Percentiles rank a stretch among this genome's conserved stretches.
These are phyloP conservation scores for Suricata suricatta DNA, from an alignment of 2,113 vertebrate species.

Conservation along the genomic window DNA sequence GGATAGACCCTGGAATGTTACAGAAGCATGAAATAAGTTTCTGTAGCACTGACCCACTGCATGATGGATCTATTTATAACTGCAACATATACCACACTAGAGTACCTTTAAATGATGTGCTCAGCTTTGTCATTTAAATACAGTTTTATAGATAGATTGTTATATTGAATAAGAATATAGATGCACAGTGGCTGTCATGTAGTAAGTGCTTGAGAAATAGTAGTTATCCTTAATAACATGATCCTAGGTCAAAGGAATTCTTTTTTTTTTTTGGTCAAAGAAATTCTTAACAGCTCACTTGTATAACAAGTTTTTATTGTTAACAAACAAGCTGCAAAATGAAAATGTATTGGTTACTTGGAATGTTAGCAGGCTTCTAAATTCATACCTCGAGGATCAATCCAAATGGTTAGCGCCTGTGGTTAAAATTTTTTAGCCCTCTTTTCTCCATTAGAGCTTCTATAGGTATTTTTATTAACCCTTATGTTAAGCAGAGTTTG, in stretches of 20 bases:
- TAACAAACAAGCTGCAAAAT: background rate
- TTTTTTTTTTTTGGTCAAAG: background rate
- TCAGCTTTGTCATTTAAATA: background rate
- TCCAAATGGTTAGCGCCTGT: background rate
- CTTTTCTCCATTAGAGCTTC: background rate
- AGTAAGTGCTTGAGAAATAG: background rate
- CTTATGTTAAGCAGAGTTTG: background rate
- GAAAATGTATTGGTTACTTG: background rate
- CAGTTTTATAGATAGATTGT: background rate
- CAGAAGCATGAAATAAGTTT: background rate
- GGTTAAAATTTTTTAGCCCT: background rate
- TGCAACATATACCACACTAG: background rate
- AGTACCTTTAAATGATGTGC: background rate
- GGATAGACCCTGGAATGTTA: background rate
- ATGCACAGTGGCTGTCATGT: background rate
- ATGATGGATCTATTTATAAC: background rate
- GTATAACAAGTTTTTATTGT: background rate
- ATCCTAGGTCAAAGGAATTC: conserved; percentile 2
- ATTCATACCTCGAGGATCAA: background rate
- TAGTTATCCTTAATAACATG: background rate
- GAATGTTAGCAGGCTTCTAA: background rate
- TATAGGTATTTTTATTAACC: background rate
- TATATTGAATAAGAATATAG: background rate
- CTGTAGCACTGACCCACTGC: background rate
- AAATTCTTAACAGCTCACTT: background rate